Percentiles rank a stretch among this genome's conserved stretches.
phyloP scores from a whole-genome alignment of 2,888 invertebrate species.

The Encarsia formosa region DNA sequence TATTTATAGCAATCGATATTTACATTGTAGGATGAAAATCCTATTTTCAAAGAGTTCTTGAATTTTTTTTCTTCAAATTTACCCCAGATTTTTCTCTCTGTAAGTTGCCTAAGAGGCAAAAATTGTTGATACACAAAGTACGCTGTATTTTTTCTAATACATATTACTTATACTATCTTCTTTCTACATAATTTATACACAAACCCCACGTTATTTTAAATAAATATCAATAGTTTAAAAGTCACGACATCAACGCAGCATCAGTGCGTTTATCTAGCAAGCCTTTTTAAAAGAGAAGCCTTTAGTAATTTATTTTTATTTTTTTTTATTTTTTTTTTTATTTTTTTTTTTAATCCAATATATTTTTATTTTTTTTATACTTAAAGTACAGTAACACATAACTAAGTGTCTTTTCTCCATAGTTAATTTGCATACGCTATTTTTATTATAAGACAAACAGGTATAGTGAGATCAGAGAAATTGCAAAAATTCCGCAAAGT shows the following conservation, averaged over 20 bases:
- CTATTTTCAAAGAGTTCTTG: too few species aligned
- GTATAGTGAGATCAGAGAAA: constrained; percentile 50
- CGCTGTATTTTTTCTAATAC: constrained; percentile 23
- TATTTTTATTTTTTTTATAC: constrained; percentile 5
- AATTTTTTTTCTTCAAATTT: constrained; percentile 6
- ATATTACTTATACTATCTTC: constrained; percentile 9
- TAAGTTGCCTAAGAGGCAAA: constrained; percentile 14
- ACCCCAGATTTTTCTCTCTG: constrained; percentile 11
- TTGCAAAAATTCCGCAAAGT: constrained; percentile 35
- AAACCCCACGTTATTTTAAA: constrained; percentile 31
- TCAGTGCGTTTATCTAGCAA: constrained; percentile 8
- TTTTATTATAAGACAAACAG: constrained; percentile 24
- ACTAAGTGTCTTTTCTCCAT: constrained; percentile 15
- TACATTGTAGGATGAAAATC: constrained; percentile 24
- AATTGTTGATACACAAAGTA: constrained; percentile 41
- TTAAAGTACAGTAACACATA: constrained; percentile 23
- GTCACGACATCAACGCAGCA: constrained; percentile 19
- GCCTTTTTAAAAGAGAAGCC: constrained; percentile 24
- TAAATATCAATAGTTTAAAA: constrained; percentile 25
- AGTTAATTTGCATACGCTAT: constrained; percentile 16
- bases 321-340: too few species aligned
- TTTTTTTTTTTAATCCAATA: background rate
- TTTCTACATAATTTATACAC: constrained; percentile 43
- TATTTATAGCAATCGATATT: constrained; percentile 41
- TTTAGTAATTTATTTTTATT: constrained; percentile 1